Evolutionary conservation across 2,797 vertebrate species (phyloP), one percentile per base, ranked within the genome.

Genomic region (Gymnocypris eckloni): DNA sequence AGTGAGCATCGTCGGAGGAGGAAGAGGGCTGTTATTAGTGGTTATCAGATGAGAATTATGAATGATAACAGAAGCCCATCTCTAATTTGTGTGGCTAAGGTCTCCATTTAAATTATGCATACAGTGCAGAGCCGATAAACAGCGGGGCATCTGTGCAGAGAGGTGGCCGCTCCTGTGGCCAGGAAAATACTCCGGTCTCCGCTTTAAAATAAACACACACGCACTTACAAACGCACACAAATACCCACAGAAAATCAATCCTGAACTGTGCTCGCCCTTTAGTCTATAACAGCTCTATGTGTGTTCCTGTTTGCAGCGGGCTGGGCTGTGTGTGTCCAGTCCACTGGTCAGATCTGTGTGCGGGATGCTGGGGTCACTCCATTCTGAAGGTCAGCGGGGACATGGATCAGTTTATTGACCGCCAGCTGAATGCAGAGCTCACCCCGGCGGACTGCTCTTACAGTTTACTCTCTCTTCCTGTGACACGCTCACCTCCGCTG

Each of bases 401-500:
- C 86, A 84, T 56, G 84, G 87, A 85, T 80, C 86, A 81, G 77
- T 71, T 82, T 90, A 90, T 90, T 87, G 89, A 85, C 85, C 81
- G 84, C 76, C 64, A 85, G 77, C 80, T 90, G 83, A 88, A 88
- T 84, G 72, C 66, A 81, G 80, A 82, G 80, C 76, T 71, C 52
- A 84, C 76, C 87, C 75, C 77, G 4, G 64, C n/a, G 72, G 78
- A 82, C 79, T 86, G n/a, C 39, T 61, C 33, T 82, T 70, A 79
- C 81, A 18, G 71, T 64, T 80, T 82, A 79, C 50, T 61, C 83
- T 70, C 64, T 77, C 67, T 71, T 52, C 61, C 61, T 82, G 85
- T 71, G 56, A 79, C 79, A 83, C 88, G 70, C 89, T 93, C 93
- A 94, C 92, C 94, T 94, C 92, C 90, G 91, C 92, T 92, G 90